Evolutionary conservation across 1,140 invertebrate species (phyloP).

Genomic region (Zophobas morio): DNA sequence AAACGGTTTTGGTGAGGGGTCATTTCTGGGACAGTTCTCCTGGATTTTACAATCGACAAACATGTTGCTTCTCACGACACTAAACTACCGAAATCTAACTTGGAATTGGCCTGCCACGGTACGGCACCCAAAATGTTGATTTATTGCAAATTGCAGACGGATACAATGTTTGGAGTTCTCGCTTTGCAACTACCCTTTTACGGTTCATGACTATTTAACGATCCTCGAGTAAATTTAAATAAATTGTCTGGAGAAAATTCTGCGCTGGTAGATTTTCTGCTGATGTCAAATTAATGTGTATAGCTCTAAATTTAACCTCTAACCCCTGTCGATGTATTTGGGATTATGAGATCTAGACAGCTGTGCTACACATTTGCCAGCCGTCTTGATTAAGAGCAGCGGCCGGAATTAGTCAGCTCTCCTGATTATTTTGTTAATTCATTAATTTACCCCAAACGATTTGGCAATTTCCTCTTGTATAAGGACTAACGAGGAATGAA

Average conservation of each 20-base stretch:
- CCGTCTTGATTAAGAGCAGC: conserved; percentile 62
- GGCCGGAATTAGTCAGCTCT: conserved; percentile 60
- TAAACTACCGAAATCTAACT: conserved; percentile 58
- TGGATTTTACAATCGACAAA: conserved; percentile 60
- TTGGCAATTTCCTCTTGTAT: conserved; percentile 57
- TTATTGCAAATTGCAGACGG: conserved; percentile 53
- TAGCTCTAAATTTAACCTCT: conserved; percentile 65
- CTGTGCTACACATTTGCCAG: conserved; percentile 64
- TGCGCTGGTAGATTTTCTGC: conserved; percentile 44
- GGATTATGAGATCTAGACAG: conserved; percentile 65
- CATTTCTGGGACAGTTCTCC: conserved; percentile 46
- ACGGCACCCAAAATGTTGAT: conserved; percentile 58
- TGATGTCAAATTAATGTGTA: conserved; percentile 46
- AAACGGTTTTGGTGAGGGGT: conserved; percentile 56
- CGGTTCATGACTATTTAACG: conserved; percentile 1
- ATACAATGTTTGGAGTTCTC: conserved; percentile 13
- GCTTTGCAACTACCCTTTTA: conserved; percentile 11
- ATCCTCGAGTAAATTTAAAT: conserved; percentile 6
- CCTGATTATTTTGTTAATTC: conserved; percentile 65
- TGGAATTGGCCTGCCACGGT: conserved; percentile 53
- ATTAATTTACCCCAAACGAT: conserved; percentile 62
- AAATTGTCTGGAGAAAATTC: background rate
- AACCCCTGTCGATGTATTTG: conserved; percentile 64
- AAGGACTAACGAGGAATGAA: conserved; percentile 35
- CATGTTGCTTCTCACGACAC: conserved; percentile 59